Base-by-base conservation (phyloP, 2,888 invertebrate species). In the Acanthosepion lycidas region DNA sequence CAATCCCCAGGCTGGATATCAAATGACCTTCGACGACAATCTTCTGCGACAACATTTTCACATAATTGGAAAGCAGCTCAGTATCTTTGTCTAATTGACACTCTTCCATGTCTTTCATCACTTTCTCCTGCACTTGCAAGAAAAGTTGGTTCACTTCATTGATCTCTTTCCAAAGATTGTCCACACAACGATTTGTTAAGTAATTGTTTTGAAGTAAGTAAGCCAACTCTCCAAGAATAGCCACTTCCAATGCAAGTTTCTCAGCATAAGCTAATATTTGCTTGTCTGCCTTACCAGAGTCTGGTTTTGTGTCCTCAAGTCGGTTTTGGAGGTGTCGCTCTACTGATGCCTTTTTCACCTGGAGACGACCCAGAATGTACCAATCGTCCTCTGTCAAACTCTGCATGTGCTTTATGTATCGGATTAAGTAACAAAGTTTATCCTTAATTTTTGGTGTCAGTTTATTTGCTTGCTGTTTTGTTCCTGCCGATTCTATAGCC, bases 11-110 rank as follows among this genome's bases (percentile, higher is more conserved):
- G 55, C 48, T 94, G 8, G 96, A 95, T 59, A 96, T 96, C 53
- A 95, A 95, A 94, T 97, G 97, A 49, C 97, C 97, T 95, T 97
- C 97, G 92, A 97, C 96, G 59, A 97, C 96, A 92, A 97, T 96
- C 95, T 97, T 98, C 96, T 98, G 98, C 51, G 98, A 98, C 96
- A 99, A 98, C 95, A 98, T 98, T 97, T 98, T 98, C 92, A 98
- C 98, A 96, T 98, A 98, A 97, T 98, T 98, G 97, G 98, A 98
- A 94, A 98, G 95, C 20, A 96, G 91, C 95, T 96, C 96, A 26
- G 95, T 95, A 94, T 96, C 96, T 94, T 96, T 95, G 20, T 95
- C 95, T 20, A 91, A 59, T 92, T 55, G 64, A 28, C 94, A 92
- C 64, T 95, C 95, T 91, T 95, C 95, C 95, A 96, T 95, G 91